phyloP scores from a whole-genome alignment of 2,797 vertebrate species.

The Brachyrhaphis roseni region DNA sequence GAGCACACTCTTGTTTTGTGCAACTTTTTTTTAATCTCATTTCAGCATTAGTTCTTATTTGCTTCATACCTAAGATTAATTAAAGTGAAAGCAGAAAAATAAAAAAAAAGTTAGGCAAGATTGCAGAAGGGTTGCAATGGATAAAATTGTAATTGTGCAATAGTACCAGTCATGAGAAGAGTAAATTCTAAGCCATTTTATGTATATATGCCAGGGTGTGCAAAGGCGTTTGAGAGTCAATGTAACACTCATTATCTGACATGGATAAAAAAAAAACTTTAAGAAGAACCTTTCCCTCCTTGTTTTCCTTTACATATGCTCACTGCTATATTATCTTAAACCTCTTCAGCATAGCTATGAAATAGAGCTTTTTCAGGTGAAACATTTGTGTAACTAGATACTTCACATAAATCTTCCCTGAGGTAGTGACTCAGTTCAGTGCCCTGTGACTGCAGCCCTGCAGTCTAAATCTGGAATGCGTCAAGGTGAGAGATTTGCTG shows the following conservation, averaged over 20 bases:
- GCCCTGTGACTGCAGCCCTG: conserved; percentile 26
- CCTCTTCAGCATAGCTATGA: not conserved
- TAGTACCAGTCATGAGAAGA: not conserved
- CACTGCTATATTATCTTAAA: not conserved
- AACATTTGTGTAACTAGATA: conserved; percentile 4
- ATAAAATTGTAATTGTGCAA: not conserved
- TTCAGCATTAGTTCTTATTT: not conserved
- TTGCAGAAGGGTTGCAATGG: not conserved
- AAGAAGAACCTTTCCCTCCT: not conserved
- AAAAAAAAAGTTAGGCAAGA: not conserved
- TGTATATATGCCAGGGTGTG: not conserved
- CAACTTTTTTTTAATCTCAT: not conserved
- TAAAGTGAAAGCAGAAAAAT: not conserved
- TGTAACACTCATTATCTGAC: not conserved
- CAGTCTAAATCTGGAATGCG: conserved; percentile 34
- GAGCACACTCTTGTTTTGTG: not conserved
- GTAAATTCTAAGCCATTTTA: not conserved
- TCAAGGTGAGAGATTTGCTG: conserved; percentile 44
- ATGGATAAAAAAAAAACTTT: not conserved
- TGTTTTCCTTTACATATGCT: not conserved
- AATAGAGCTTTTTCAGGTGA: not conserved
- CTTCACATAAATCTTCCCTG: not conserved
- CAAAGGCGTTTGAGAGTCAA: not conserved
- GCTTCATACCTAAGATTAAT: not conserved
- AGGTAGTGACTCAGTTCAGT: conserved; percentile 15